Conservation (phyloP, 2,888 invertebrate genomes). For the Scaptomyza parva region DNA sequence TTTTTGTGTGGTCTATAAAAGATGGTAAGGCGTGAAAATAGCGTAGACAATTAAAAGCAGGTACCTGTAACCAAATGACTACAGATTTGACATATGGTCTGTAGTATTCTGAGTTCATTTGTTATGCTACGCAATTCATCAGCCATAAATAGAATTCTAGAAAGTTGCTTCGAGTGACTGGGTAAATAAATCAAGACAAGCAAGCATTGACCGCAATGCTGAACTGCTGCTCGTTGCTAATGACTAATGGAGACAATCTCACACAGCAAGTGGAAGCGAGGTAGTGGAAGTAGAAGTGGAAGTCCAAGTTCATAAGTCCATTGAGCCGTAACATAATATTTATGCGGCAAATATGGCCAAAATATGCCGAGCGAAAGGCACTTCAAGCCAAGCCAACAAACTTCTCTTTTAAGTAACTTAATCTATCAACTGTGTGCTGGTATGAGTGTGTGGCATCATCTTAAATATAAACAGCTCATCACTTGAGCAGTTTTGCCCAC, state of each 20-base stretch:
- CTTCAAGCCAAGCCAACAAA: constrained; percentile 52
- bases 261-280: constrained; percentile 25
- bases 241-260: constrained; percentile 74
- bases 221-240: constrained; percentile 49
- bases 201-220: constrained; percentile 36
- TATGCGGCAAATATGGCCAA: constrained; percentile 60
- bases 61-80: constrained; percentile 23
- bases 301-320: constrained; percentile 44
- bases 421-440: constrained; percentile 46
- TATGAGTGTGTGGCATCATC: constrained; percentile 42
- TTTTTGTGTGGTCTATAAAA: constrained; percentile 35
- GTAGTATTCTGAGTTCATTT: constrained; percentile 2
- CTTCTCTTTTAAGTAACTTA: constrained; percentile 52
- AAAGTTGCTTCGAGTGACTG: constrained; percentile 13
- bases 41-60: constrained; percentile 49
- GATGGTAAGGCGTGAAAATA: constrained; percentile 47
- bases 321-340: constrained; percentile 75
- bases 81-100: not conserved
- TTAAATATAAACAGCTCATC: constrained; percentile 73
- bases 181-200: constrained; percentile 32
- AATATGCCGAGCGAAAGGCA: constrained; percentile 54
- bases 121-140: constrained; percentile 44
- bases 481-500: constrained; percentile 43
- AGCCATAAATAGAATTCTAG: constrained; percentile 5
- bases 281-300: not conserved